These are phyloP conservation scores for Myopa tessellatipennis DNA, from an alignment of 2,888 invertebrate species.

Conservation along the genomic window DNA sequence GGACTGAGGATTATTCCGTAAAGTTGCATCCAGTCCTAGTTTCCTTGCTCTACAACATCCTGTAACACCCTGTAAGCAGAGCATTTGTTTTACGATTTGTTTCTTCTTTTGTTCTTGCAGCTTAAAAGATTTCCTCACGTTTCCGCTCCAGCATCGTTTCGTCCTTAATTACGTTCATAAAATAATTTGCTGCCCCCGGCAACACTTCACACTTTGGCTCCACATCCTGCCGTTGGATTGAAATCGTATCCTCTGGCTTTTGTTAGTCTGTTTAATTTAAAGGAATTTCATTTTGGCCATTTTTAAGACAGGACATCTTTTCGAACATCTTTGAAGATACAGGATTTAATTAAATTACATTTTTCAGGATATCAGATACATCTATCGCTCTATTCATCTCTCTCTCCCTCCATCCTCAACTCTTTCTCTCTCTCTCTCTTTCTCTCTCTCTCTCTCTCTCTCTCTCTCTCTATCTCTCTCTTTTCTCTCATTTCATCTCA, in stretches of 20 bases:
- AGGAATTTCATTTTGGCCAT: too few species aligned
- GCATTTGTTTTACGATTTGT: neutral
- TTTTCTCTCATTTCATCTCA: neutral
- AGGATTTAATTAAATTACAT: neutral
- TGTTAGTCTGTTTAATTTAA: too few species aligned
- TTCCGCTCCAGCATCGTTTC: neutral
- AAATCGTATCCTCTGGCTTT: too few species aligned
- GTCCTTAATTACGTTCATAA: conserved; percentile 8
- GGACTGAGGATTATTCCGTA: too few species aligned
- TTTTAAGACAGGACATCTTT: too few species aligned
- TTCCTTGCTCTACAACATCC: neutral
- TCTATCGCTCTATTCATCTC: neutral
- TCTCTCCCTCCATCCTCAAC: neutral
- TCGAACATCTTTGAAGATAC: too few species aligned
- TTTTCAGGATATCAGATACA: neutral
- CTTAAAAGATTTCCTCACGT: neutral
- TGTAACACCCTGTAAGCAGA: neutral
- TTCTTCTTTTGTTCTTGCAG: neutral
- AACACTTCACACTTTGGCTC: too few species aligned
- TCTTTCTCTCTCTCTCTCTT: neutral
- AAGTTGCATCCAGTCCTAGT: too few species aligned
- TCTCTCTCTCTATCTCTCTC: neutral
- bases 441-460: neutral
- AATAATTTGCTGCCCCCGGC: neutral
- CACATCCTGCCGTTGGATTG: too few species aligned